phyloP scores from a whole-genome alignment of 2,113 vertebrate genomes.

The Candoia aspera region DNA sequence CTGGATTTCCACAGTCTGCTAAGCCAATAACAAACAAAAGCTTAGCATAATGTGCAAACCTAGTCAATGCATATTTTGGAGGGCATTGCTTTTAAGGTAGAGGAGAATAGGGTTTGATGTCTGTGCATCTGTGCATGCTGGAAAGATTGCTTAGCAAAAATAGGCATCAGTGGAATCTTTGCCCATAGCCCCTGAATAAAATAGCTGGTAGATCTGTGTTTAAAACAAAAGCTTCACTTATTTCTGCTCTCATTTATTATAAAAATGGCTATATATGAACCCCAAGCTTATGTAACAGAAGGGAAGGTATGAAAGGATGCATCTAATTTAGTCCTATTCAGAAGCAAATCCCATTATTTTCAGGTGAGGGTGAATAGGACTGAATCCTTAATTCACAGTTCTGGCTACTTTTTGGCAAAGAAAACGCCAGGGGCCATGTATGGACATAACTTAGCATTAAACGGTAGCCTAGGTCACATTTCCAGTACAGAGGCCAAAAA shows the following conservation, averaged over 20 bases:
- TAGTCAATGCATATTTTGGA: background rate
- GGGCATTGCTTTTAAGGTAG: conserved; percentile 9
- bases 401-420: conserved; percentile 9
- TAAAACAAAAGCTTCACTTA: background rate
- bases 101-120: background rate
- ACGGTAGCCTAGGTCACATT: background rate
- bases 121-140: background rate
- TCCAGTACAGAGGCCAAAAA: background rate
- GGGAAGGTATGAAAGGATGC: background rate
- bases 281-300: background rate
- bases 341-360: background rate
- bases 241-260: background rate
- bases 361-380: background rate
- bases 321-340: background rate
- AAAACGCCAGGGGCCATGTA: conserved; percentile 5
- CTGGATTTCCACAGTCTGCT: background rate
- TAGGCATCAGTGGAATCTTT: conserved; percentile 11
- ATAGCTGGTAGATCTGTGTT: background rate
- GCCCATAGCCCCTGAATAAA: background rate
- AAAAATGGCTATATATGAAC: too few species aligned
- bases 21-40: background rate
- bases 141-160: conserved; percentile 28
- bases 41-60: background rate
- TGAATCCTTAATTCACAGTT: conserved; percentile 17
- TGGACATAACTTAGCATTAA: background rate